Evolutionary conservation across 2,888 invertebrate species (phyloP).

Genomic region (Drosophila vallismaia): DNA sequence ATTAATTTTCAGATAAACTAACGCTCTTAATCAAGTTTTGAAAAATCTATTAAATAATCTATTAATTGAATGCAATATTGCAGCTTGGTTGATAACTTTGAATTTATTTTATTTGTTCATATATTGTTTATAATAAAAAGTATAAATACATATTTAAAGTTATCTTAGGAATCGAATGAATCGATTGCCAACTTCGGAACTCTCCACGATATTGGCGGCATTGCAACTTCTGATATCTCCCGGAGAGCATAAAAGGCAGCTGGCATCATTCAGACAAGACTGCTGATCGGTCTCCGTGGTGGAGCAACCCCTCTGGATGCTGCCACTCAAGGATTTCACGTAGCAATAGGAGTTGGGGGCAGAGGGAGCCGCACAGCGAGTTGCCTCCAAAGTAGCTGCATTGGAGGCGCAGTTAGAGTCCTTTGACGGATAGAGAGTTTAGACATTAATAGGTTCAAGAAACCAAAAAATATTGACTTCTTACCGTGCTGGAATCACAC

Average conservation of each 20-base stretch:
- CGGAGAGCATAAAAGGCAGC: conserved; percentile 75
- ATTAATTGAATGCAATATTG: background rate
- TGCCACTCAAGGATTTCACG: conserved; percentile 57
- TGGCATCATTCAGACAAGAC: conserved; percentile 63
- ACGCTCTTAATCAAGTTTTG: background rate
- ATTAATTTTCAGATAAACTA: background rate
- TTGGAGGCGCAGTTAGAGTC: conserved; percentile 69
- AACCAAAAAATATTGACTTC: background rate
- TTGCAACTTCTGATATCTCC: conserved; percentile 78
- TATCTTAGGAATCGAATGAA: conserved; percentile 58
- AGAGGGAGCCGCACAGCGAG: conserved; percentile 73
- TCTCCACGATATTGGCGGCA: conserved; percentile 58
- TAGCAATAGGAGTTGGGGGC: conserved; percentile 80
- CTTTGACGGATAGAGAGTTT: conserved; percentile 23
- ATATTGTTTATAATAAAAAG: background rate
- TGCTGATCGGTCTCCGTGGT: conserved; percentile 60
- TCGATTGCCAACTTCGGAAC: conserved; percentile 56
- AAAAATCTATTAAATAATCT: background rate
- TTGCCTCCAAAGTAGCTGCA: conserved; percentile 52
- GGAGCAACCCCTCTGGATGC: conserved; percentile 74
- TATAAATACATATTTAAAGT: background rate
- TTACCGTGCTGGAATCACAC: conserved; percentile 75
- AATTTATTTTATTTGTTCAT: conserved; percentile 7
- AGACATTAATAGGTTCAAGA: background rate
- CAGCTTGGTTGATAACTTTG: background rate